Conservation (phyloP, 2,113 vertebrate species). For the Bucco capensis region DNA sequence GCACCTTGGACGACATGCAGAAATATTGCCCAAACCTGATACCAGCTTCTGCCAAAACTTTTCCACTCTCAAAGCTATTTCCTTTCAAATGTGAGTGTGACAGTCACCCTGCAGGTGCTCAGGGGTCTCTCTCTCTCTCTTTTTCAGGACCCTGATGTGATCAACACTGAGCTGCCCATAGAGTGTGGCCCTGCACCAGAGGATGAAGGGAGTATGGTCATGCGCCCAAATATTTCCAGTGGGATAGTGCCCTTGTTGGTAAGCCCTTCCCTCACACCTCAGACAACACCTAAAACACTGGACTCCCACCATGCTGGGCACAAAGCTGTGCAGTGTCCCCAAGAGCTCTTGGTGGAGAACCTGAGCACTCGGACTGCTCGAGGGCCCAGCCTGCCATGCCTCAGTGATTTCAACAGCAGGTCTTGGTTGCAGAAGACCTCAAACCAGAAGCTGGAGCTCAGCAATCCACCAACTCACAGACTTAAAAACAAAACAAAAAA, state of each 20-base stretch:
- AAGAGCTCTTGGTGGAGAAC: slow-evolving; percentile 74
- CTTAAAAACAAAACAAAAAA: slow-evolving; percentile 90
- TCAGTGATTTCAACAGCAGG: slow-evolving; percentile 16
- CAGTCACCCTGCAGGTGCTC: not conserved
- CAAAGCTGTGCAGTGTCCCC: slow-evolving; percentile 59
- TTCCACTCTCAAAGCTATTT: not conserved
- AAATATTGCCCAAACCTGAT: not conserved
- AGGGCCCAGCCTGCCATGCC: slow-evolving; percentile 61
- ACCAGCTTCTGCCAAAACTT: not conserved
- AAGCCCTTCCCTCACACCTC: slow-evolving; percentile 65
- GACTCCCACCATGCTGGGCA: slow-evolving; percentile 27
- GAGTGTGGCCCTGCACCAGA: slow-evolving; percentile 79
- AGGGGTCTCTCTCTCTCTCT: not conserved
- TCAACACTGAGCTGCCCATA: slow-evolving; percentile 84
- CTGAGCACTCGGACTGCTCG: slow-evolving; percentile 69
- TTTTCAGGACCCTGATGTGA: slow-evolving; percentile 87
- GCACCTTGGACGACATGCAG: not conserved
- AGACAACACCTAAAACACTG: not conserved
- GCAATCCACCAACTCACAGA: slow-evolving; percentile 74
- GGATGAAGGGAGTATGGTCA: slow-evolving; percentile 74
- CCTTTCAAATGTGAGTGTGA: not conserved
- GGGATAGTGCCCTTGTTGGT: slow-evolving; percentile 76
- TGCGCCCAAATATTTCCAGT: slow-evolving; percentile 74
- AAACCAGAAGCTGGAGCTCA: slow-evolving; percentile 71
- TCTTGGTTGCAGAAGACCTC: slow-evolving; percentile 59